A percentile compares a stretch with the other conserved stretches of the same genome.
phyloP scores from a whole-genome alignment of 2,113 vertebrate species.

The Mastomys coucha region DNA sequence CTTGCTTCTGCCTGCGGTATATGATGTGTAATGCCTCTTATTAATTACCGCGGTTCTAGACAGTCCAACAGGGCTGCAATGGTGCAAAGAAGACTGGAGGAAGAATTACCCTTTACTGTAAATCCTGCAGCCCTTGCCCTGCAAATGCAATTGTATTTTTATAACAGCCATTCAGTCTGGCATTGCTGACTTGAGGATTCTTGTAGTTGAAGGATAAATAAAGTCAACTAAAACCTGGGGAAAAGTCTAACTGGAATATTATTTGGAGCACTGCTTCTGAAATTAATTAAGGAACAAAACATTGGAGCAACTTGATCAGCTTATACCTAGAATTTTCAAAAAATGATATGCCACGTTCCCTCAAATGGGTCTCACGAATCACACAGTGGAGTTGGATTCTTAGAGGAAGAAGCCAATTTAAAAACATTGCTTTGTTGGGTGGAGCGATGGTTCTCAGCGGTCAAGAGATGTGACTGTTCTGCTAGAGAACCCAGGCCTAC shows the following conservation, averaged over 20 bases:
- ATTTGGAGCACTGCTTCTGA: background rate
- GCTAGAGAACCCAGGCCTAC: background rate
- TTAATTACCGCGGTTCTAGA: conserved; percentile 59
- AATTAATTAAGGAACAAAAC: conserved; percentile 55
- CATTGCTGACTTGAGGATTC: conserved; percentile 13
- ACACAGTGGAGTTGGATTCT: background rate
- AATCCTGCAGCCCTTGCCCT: conserved; percentile 24
- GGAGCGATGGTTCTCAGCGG: background rate
- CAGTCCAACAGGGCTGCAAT: conserved; percentile 38
- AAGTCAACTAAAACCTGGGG: conserved; percentile 11
- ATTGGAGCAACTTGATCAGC: background rate
- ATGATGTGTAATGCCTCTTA: conserved; percentile 47
- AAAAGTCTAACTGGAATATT: background rate
- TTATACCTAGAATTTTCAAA: conserved; percentile 14
- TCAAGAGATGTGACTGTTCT: background rate
- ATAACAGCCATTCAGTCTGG: conserved; percentile 41
- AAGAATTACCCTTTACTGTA: conserved; percentile 64
- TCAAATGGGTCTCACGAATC: background rate
- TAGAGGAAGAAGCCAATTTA: conserved; percentile 6
- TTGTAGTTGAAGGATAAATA: background rate
- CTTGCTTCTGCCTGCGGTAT: conserved; percentile 48
- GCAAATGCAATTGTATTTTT: background rate
- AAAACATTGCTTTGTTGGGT: background rate
- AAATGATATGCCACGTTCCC: conserved; percentile 3
- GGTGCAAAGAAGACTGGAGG: conserved; percentile 58